Conservation (phyloP, 2,797 vertebrate genomes). For the Hippocampus kuda region DNA sequence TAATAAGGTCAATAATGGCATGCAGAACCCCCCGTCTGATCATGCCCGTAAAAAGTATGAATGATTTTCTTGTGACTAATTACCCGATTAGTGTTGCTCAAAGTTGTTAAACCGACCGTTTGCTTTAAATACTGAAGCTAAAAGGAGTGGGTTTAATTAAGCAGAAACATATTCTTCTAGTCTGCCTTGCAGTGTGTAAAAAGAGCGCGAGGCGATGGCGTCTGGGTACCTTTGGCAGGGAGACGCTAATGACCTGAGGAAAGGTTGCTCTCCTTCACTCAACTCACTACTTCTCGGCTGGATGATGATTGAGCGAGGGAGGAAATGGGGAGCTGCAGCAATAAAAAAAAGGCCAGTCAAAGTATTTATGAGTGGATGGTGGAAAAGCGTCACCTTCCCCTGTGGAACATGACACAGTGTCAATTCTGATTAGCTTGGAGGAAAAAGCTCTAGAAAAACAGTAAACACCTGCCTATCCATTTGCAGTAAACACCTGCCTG, state of each 20-base stretch:
- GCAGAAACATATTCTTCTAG: slow-evolving; percentile 70
- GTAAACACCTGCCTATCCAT: neutral
- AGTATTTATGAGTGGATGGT: slow-evolving; percentile 27
- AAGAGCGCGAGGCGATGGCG: slow-evolving; percentile 47
- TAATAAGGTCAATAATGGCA: neutral
- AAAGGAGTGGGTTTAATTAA: slow-evolving; percentile 74
- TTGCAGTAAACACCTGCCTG: neutral
- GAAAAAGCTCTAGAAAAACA: neutral
- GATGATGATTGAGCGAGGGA: slow-evolving; percentile 47
- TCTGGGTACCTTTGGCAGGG: slow-evolving; percentile 54
- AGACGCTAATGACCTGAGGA: slow-evolving; percentile 56
- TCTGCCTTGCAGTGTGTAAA: slow-evolving; percentile 60
- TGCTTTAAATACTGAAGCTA: slow-evolving; percentile 67
- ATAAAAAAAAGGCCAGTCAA: slow-evolving; percentile 27
- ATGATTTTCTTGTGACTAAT: slow-evolving; percentile 76
- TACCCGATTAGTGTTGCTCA: slow-evolving; percentile 70
- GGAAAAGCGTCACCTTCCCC: slow-evolving; percentile 26
- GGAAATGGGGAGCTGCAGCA: slow-evolving; percentile 35
- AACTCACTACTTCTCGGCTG: slow-evolving; percentile 36
- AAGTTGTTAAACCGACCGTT: slow-evolving; percentile 78
- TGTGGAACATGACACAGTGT: neutral
- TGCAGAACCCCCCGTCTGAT: slow-evolving; percentile 39
- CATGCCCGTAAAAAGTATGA: slow-evolving; percentile 70
- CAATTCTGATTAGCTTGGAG: neutral
- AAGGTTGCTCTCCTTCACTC: slow-evolving; percentile 41